Evolutionary conservation across 2,113 vertebrate genomes (phyloP).

Genomic region (Promerops cafer): DNA sequence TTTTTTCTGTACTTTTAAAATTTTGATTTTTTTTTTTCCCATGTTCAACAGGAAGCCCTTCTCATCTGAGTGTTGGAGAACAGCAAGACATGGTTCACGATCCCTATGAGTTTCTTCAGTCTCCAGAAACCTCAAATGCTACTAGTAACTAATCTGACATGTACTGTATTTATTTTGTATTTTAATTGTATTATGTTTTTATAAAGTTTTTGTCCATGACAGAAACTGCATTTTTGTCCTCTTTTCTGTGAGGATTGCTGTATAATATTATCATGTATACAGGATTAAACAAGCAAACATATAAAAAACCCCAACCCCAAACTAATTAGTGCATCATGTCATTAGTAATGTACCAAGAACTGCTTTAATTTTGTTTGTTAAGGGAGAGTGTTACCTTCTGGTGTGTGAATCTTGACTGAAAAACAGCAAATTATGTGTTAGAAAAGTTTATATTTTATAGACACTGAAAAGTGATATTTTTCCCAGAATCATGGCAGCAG

Average conservation of each 20-base stretch:
- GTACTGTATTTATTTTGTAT: not conserved
- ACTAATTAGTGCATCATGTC: not conserved
- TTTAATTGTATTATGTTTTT: slow-evolving; percentile 12
- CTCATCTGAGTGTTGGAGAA: slow-evolving; percentile 87
- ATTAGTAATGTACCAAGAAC: not conserved
- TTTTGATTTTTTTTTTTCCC: not conserved
- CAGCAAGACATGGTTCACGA: slow-evolving; percentile 90
- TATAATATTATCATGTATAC: not conserved
- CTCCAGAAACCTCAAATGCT: slow-evolving; percentile 82
- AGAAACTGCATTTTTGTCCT: slow-evolving; percentile 13
- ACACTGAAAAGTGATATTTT: not conserved
- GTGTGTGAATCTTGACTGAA: not conserved
- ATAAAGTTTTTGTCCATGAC: slow-evolving; percentile 42
- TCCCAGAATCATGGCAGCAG: not conserved
- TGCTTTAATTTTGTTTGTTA: not conserved
- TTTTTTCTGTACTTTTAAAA: not conserved
- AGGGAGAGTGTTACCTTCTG: not conserved
- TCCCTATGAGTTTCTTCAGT: slow-evolving; percentile 95
- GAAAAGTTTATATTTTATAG: not conserved
- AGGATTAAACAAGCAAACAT: not conserved
- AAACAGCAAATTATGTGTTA: not conserved
- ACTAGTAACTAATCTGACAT: slow-evolving; percentile 44
- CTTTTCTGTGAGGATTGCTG: slow-evolving; percentile 23
- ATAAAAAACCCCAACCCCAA: not conserved
- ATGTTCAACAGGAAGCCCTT: slow-evolving; percentile 82